phyloP scores from a whole-genome alignment of 1,140 invertebrate species.

The Cyrtorhinus lividipennis region DNA sequence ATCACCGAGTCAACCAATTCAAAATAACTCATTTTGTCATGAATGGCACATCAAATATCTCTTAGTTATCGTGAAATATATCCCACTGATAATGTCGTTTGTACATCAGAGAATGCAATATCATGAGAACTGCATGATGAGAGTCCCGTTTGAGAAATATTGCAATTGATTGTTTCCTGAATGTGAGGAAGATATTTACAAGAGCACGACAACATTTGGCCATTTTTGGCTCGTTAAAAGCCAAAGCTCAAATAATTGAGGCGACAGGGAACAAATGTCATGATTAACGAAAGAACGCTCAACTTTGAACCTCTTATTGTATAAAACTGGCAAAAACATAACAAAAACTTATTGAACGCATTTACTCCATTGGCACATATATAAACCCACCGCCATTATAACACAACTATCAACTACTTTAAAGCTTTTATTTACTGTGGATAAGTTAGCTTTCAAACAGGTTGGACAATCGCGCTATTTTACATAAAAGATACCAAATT shows the following conservation, averaged over 20 bases:
- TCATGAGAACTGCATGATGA: too few relatives aligned
- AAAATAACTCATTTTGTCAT: background rate
- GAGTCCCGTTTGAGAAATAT: background rate
- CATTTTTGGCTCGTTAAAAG: too few relatives aligned
- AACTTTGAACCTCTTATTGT: too few relatives aligned
- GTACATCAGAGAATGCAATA: too few relatives aligned
- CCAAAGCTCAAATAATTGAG: too few relatives aligned
- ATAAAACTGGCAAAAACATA: too few relatives aligned
- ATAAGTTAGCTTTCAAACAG: background rate
- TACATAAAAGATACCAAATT: background rate
- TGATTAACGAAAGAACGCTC: too few relatives aligned
- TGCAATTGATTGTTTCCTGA: background rate
- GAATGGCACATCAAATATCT: background rate
- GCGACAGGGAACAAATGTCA: too few relatives aligned
- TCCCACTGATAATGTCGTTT: too few relatives aligned
- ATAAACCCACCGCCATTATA: background rate
- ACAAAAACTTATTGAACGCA: too few relatives aligned
- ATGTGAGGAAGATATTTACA: background rate
- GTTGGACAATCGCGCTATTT: background rate
- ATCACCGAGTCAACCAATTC: background rate
- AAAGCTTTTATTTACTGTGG: slow-evolving; percentile 4
- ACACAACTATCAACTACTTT: slow-evolving; percentile 3
- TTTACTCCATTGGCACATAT: slow-evolving; percentile 5
- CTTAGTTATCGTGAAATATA: too few relatives aligned
- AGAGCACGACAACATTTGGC: too few relatives aligned